Base-by-base conservation (phyloP, 2,113 vertebrate species). In the Candoia aspera region DNA sequence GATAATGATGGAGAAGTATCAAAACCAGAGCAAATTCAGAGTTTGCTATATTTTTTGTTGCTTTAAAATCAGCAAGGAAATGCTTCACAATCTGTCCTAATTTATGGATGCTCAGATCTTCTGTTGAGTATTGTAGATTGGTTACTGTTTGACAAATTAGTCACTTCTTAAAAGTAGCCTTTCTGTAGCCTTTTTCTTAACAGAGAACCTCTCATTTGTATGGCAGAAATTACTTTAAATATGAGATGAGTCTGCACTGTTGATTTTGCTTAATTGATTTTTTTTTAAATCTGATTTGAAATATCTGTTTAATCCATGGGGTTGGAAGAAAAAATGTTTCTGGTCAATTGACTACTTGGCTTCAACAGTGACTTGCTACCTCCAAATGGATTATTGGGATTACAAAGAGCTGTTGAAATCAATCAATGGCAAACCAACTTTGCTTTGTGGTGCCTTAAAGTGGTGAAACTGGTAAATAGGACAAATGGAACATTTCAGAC, bases 371-470 rank as follows among this genome's bases (percentile, higher is more conserved):
- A 90, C 86, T 86, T 86, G 86, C 42, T 0, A 15, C 83, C 83
- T 53, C 83, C 62, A 15, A 83, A 59, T 84, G 84, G 62, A 91
- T 83, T 58, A 79, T 90, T 21, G 29, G 29, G 90, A 91, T 91
- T 62, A 62, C 26, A 49, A 91, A 91, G 83, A 86, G 90, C 85
- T 91, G 53, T 57, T 73, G 90, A 55, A 87, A 91, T 17, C 60
- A 8, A 4, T 91, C 42, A 53, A 87, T 62, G 54, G 62, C 49
- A 57, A 64, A 2, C 33, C 53, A 79, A 6, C 33, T 23, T 46
- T 19, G 53, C 23, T 73, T 42, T 87, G 60, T 46, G 85, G 53
- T 91, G 49, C 3, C 19, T 87, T 58, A 46, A 33, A n/a, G 57
- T 79, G 85, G 62, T 87, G 84, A 87, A 33, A 79, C 33, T 73